Base-by-base conservation (phyloP, 2,113 vertebrate species). In the Dasyprocta punctata region DNA sequence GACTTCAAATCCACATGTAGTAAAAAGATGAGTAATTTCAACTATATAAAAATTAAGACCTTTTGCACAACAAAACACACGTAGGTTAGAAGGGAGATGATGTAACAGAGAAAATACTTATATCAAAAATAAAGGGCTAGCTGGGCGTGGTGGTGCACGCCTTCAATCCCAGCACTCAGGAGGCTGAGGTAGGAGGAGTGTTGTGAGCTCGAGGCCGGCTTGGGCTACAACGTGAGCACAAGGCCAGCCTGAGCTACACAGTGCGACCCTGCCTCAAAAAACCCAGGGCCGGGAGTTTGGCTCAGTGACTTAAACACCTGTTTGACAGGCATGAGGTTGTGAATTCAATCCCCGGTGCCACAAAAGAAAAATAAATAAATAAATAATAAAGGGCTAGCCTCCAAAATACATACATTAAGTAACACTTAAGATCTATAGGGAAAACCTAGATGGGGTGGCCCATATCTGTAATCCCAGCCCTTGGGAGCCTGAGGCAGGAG, bases 41-140 rank as follows among this genome's bases (percentile, higher is more conserved):
- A 52, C 16, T 93, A 56, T 33, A 85, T 65, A 56, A 94, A 94
- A 95, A 89, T 56, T 92, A 73, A 97, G 92, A 71, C 8, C 47
- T n/a, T 71, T 94, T 85, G 7, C 26, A 3, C 38, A 16, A 33
- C 20, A 86, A 49, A 83, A 93, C 67, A 33, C 47, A 93, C 7
- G 30, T 44, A 86, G 61, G 44, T 56, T 81, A 86, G 95, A 52
- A 86, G 82, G 83, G 81, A 61, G 33, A 63, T 16, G 4, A 22
- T 33, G 78, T 88, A 93, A 73, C 60, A 61, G 20, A 65, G n/a
- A 83, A 77, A 93, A 67, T 95, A 78, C 17, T 63, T 94, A 47
- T 58, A 54, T 78, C 26, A 6, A 84, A 89, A 28, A 78, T 73
- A 69, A 90, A 96, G 28, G n/a, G 49, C 6, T 87, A 84, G 49